Evolutionary conservation across 1,140 invertebrate genomes (phyloP).

Genomic region (Aphaenogaster floridana): DNA sequence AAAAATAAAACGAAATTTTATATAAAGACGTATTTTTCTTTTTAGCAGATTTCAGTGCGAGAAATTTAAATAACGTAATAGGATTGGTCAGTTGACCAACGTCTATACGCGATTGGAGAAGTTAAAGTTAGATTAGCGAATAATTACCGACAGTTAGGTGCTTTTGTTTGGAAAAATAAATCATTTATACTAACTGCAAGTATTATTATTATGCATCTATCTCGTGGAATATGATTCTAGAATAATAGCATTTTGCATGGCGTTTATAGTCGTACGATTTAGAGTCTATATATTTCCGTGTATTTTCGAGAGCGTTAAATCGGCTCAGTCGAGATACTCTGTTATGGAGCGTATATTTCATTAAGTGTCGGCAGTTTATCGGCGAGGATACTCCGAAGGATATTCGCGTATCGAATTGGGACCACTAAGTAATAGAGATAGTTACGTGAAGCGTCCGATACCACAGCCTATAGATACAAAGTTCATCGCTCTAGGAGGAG

Average conservation of each 20-base stretch:
- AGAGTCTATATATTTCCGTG: neutral
- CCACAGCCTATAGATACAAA: conserved; percentile 71
- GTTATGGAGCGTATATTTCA: conserved; percentile 25
- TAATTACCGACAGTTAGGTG: neutral
- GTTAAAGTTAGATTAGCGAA: neutral
- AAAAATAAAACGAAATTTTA: neutral
- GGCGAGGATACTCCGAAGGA: neutral
- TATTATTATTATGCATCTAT: too few species aligned
- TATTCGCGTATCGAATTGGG: conserved; percentile 62
- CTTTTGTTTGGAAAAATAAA: neutral
- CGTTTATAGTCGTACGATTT: neutral
- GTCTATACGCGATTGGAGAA: neutral
- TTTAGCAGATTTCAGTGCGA: neutral
- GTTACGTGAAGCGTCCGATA: conserved; percentile 52
- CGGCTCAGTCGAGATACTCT: neutral
- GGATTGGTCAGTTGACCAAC: neutral
- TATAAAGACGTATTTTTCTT: neutral
- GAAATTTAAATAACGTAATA: neutral
- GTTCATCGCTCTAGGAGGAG: conserved; percentile 75
- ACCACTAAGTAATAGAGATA: conserved; percentile 70
- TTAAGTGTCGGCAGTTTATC: conserved; percentile 24
- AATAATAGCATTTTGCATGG: neutral
- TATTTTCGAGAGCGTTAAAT: neutral
- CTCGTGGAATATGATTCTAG: neutral
- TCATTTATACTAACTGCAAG: neutral